Base-by-base conservation (phyloP, 2,888 invertebrate species). In the Notodonta dromedarius region DNA sequence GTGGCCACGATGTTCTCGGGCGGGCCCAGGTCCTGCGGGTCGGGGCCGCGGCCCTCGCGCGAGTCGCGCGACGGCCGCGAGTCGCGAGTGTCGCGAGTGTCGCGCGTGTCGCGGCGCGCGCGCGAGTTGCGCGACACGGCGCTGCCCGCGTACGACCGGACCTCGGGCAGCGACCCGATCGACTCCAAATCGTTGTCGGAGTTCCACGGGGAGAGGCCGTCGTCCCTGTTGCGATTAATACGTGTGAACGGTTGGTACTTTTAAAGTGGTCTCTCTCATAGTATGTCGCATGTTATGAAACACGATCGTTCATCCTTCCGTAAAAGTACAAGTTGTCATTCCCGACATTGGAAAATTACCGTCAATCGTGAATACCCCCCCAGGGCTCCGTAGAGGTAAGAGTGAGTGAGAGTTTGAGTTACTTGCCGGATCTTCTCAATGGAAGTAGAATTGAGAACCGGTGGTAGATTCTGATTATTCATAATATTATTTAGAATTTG, bases 1-100 rank as follows among this genome's bases (percentile, higher is more conserved):
- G 97, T 96, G 35, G 94, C 95, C 4, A 96, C 95, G 8, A 96
- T 94, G 56, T 95, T 94, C 61, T 95, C 94, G 0, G 94, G 82
- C 52, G 94, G 91, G 12, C 85, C 87, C 60, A 91, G 85, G 66
- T 86, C 86, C 4, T 70, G 57, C 73, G 84, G 50, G 74, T 42
- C 59, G 58, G 61, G 72, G 70, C 13, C 62, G 50, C 14, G 63
- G 60, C 58, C 56, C 58, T 44, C 52, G 44, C 70, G 71, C 65
- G 78, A 53, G 56, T 50, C 61, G 64, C n/a, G 60, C n/a, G 57
- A 46, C 70, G 35, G 60, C 66, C 66, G 58, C 59, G 65, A 61
- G 0, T 51, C 54, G 32, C 57, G 63, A 71, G 4, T 50, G 32
- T 42, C 57, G 5, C 40, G 61, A 67, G 60, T 69, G 72, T 46